These are phyloP conservation scores for Mus pahari DNA, from an alignment of 2,113 vertebrate genomes.

Conservation along the genomic window DNA sequence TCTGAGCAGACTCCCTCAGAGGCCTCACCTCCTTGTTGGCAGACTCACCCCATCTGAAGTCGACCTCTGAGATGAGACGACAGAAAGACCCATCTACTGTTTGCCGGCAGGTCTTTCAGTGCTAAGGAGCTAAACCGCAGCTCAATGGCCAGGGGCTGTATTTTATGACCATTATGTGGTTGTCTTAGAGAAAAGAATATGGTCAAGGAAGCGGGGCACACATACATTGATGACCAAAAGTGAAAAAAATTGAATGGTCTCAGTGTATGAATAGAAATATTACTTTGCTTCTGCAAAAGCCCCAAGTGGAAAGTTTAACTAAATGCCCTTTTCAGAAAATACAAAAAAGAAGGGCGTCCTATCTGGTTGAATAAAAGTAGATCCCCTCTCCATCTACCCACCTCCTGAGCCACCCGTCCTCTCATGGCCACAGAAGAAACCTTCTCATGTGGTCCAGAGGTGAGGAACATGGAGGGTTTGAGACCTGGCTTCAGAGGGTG, in stretches of 20 bases:
- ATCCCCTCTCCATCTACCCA: background rate
- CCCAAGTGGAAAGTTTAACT: background rate
- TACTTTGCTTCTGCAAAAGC: background rate
- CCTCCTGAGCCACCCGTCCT: background rate
- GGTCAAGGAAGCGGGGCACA: background rate
- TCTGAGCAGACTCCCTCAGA: conserved; percentile 2
- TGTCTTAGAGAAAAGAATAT: background rate
- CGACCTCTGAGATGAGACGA: background rate
- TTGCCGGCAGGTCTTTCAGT: background rate
- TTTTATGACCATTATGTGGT: background rate
- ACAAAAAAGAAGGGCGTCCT: rapidly evolving
- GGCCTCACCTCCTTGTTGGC: conserved; percentile 63
- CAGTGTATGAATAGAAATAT: background rate
- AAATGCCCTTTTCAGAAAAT: background rate
- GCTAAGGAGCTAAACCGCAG: background rate
- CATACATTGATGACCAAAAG: rapidly evolving
- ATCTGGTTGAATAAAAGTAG: background rate
- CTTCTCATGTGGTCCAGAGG: background rate
- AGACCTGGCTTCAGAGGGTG: background rate
- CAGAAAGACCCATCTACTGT: background rate
- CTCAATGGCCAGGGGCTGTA: background rate
- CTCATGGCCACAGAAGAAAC: background rate
- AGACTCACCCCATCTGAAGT: conserved; percentile 17
- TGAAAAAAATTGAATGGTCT: background rate
- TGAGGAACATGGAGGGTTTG: background rate